Percentiles rank a stretch among this genome's conserved stretches.
These are phyloP conservation scores for Caenorhabditis angaria DNA, from an alignment of 2,888 invertebrate genomes.

Conservation along the genomic window DNA sequence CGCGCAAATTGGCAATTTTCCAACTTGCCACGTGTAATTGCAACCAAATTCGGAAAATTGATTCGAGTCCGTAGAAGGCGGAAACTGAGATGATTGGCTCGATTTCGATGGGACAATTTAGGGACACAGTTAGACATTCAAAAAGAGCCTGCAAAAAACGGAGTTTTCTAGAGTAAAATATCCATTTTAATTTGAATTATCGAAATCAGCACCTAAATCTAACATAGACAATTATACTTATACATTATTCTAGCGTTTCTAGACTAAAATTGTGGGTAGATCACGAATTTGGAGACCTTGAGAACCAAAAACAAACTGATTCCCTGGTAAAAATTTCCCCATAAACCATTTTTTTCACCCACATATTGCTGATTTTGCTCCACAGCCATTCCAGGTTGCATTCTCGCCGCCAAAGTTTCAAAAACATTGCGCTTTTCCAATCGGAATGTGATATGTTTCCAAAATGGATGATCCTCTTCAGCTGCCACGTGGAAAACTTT, in stretches of 20 bases:
- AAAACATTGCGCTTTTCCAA: conserved; percentile 36
- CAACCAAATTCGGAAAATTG: conserved; percentile 34
- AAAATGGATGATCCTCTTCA: conserved; percentile 39
- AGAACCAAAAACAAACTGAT: too few species aligned
- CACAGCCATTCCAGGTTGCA: neutral
- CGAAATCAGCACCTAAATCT: too few species aligned
- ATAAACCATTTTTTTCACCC: too few species aligned
- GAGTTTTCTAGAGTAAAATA: too few species aligned
- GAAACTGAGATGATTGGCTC: conserved; percentile 32
- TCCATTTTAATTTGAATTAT: too few species aligned
- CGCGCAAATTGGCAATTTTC: conserved; percentile 33
- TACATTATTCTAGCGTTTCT: too few species aligned
- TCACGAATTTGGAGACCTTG: too few species aligned
- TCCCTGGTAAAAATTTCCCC: too few species aligned
- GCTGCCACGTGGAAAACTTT: conserved; percentile 25
- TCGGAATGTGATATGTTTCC: conserved; percentile 34
- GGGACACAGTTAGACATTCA: conserved; percentile 26
- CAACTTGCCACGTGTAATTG: conserved; percentile 37
- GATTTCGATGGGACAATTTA: conserved; percentile 35
- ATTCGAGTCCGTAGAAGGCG: conserved; percentile 24
- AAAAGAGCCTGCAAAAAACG: conserved; percentile 25
- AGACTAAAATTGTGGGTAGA: too few species aligned
- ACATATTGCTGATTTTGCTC: neutral
- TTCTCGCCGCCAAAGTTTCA: conserved; percentile 24
- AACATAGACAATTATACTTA: too few species aligned